A percentile compares a stretch with the other conserved stretches of the same genome.
These are phyloP conservation scores for Epistrophe eligans DNA, from an alignment of 2,888 invertebrate genomes.

Conservation along the genomic window DNA sequence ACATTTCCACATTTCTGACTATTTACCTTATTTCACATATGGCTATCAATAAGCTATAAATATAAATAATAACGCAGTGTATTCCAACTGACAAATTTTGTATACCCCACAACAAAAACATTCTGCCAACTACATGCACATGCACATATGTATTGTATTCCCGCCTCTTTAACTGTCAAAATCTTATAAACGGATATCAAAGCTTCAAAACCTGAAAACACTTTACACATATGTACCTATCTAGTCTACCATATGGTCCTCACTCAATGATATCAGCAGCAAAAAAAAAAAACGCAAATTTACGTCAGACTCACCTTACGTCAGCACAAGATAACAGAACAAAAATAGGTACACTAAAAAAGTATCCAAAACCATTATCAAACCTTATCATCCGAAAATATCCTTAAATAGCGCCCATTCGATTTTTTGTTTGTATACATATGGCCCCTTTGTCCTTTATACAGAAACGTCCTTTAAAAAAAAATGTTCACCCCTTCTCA, in stretches of 20 bases:
- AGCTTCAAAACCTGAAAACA: background rate
- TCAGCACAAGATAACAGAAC: constrained; percentile 17
- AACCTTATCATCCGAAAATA: constrained; percentile 13
- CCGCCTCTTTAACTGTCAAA: constrained; percentile 1
- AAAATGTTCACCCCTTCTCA: background rate
- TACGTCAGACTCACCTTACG: constrained; percentile 58
- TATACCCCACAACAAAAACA: no score
- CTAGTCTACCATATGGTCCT: constrained; percentile 10
- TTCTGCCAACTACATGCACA: no score
- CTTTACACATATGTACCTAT: background rate
- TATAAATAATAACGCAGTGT: no score
- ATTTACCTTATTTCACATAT: no score
- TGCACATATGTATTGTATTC: background rate
- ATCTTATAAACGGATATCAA: background rate
- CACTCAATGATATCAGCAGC: constrained; percentile 12
- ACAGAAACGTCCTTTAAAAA: background rate
- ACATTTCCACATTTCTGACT: no score
- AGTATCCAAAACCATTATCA: background rate
- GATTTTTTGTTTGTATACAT: background rate
- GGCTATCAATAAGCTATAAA: no score
- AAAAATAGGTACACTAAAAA: background rate
- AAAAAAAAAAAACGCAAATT: constrained; percentile 15
- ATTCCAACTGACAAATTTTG: no score
- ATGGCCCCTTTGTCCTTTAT: background rate
- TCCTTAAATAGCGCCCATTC: constrained; percentile 24